phyloP scores from a whole-genome alignment of 2,888 invertebrate genomes.

The Conops quadrifasciatus region DNA sequence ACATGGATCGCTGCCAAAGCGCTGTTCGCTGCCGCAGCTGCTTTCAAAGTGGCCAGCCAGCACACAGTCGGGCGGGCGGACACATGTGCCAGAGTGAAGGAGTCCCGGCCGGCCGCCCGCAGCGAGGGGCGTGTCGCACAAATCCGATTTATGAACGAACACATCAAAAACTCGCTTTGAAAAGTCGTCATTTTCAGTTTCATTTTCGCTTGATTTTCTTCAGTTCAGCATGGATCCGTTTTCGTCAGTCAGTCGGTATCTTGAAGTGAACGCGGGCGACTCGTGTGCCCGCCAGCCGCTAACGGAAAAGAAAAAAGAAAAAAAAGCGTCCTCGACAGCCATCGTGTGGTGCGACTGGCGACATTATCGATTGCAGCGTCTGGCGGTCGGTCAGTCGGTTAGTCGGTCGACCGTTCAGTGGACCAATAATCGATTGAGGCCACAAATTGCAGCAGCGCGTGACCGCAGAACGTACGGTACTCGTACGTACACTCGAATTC shows the following conservation, averaged over 20 bases:
- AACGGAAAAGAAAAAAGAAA: slow-evolving; percentile 14
- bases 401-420: neutral
- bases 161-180: slow-evolving; percentile 30
- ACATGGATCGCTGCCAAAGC: neutral
- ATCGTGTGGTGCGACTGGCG: slow-evolving; percentile 41
- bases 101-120: neutral
- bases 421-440: neutral
- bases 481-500: slow-evolving; percentile 10
- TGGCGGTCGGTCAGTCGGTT: neutral
- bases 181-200: slow-evolving; percentile 34
- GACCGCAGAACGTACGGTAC: neutral
- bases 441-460: neutral
- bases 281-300: slow-evolving; percentile 25
- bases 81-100: neutral
- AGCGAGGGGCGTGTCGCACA: slow-evolving; percentile 15
- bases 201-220: slow-evolving; percentile 33
- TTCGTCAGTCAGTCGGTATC: slow-evolving; percentile 29
- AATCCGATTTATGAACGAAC: slow-evolving; percentile 41
- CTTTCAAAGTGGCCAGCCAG: neutral
- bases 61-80: neutral
- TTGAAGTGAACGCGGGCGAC: slow-evolving; percentile 28
- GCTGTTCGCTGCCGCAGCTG: neutral
- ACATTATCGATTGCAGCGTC: neutral
- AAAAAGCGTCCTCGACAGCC: slow-evolving; percentile 42
- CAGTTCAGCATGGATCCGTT: slow-evolving; percentile 31